Conservation (phyloP, 37 sponge, comb jelly and placozoan genomes). For the Cliona cf. orientalis region DNA sequence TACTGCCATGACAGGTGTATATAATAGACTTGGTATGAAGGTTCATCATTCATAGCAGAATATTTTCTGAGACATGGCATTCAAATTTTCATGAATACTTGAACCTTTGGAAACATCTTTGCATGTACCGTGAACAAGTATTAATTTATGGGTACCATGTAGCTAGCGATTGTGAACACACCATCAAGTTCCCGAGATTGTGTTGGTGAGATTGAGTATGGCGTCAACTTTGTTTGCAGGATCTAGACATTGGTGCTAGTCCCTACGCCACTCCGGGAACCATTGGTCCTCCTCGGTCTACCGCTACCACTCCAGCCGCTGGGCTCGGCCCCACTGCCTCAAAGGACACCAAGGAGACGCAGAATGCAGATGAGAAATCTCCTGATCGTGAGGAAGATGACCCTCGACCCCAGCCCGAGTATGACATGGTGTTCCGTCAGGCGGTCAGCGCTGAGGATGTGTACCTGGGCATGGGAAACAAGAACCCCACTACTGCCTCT, state of each 20-base stretch:
- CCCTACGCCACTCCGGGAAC: constrained; percentile 73
- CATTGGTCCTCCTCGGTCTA: constrained; percentile 51
- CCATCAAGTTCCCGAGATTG: no score
- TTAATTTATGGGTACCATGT: no score
- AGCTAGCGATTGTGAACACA: no score
- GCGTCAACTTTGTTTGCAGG: constrained; percentile 1
- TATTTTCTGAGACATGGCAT: no score
- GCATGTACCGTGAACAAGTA: no score
- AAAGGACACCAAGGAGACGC: constrained; percentile 75
- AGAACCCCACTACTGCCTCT: constrained; percentile 81
- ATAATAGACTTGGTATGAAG: no score
- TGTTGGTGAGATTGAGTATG: no score
- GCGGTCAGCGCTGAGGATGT: constrained; percentile 87
- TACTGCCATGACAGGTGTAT: no score
- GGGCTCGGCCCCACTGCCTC: not conserved
- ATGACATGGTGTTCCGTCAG: constrained; percentile 84
- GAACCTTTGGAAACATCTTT: no score
- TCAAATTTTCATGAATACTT: no score
- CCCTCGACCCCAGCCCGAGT: constrained; percentile 86
- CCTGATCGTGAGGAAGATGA: constrained; percentile 60
- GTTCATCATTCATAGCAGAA: no score
- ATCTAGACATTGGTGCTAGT: constrained; percentile 26
- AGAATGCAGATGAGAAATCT: constrained; percentile 43
- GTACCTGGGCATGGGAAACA: constrained; percentile 88
- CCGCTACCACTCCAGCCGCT: not conserved